A percentile compares a stretch with the other conserved stretches of the same genome.
Conservation (phyloP, 2,888 invertebrate species). For the Artemia sp. region DNA sequence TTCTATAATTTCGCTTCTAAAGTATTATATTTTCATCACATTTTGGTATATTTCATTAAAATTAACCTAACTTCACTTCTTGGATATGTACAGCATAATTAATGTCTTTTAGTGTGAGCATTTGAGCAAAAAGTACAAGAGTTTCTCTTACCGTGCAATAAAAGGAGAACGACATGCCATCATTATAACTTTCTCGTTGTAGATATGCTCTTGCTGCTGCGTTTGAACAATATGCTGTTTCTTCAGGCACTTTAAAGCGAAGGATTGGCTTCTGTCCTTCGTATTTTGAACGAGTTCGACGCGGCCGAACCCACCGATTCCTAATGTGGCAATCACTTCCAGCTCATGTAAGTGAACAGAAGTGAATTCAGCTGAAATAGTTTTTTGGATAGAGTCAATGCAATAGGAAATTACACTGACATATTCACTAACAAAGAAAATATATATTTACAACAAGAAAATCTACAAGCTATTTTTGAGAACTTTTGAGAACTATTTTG, state of each 20-base stretch:
- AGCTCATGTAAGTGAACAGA: slow-evolving; percentile 57
- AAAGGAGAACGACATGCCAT: slow-evolving; percentile 50
- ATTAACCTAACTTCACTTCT: too few species aligned
- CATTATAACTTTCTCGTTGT: slow-evolving; percentile 68
- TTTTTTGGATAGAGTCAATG: neutral
- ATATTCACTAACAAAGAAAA: neutral
- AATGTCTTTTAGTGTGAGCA: too few species aligned
- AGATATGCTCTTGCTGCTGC: slow-evolving; percentile 72
- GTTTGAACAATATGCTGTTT: slow-evolving; percentile 75
- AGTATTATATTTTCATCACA: too few species aligned
- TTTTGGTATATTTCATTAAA: too few species aligned
- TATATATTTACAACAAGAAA: too few species aligned
- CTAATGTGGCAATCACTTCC: slow-evolving; percentile 63
- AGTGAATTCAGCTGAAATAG: slow-evolving; percentile 35
- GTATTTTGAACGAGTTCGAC: slow-evolving; percentile 49
- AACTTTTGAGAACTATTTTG: too few species aligned
- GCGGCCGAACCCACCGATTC: slow-evolving; percentile 80
- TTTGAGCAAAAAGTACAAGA: too few species aligned
- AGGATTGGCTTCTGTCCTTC: slow-evolving; percentile 31
- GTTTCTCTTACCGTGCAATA: too few species aligned
- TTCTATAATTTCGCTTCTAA: too few species aligned
- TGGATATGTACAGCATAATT: too few species aligned
- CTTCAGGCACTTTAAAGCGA: slow-evolving; percentile 72
- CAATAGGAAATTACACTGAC: slow-evolving; percentile 7
- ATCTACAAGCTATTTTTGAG: too few species aligned